Evolutionary conservation across 2,888 invertebrate genomes (phyloP).

Genomic region (Busseola fusca): DNA sequence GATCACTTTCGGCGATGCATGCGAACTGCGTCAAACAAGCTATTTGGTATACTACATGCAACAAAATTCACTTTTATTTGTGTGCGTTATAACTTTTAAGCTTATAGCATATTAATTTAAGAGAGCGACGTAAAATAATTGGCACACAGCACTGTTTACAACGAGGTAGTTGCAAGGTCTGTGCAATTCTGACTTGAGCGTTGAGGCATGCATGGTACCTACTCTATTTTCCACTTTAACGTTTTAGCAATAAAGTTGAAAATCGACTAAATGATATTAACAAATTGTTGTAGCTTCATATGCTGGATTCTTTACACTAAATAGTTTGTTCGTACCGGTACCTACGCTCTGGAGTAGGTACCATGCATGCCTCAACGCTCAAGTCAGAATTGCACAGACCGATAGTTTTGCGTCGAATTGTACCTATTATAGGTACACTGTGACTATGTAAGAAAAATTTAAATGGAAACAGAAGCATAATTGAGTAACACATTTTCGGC

Average conservation of each 20-base stretch:
- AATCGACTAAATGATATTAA: too few species aligned
- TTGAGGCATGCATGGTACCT: background rate
- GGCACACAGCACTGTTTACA: background rate
- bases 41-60: background rate
- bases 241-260: too few species aligned
- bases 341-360: background rate
- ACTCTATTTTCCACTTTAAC: background rate
- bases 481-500: too few species aligned
- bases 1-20: background rate
- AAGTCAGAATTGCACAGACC: background rate
- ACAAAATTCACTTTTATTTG: background rate
- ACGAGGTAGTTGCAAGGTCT: background rate
- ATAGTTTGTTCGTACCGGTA: background rate
- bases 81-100: background rate
- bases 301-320: background rate
- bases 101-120: background rate
- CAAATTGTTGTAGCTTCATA: too few species aligned
- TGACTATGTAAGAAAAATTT: background rate
- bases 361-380: background rate
- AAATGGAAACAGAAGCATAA: background rate
- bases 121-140: background rate
- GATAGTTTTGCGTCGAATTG: slow-evolving; percentile 1
- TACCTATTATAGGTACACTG: background rate
- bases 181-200: background rate
- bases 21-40: background rate